These are phyloP conservation scores for Raja brachyura DNA, from an alignment of 2,113 vertebrate species.

Conservation along the genomic window DNA sequence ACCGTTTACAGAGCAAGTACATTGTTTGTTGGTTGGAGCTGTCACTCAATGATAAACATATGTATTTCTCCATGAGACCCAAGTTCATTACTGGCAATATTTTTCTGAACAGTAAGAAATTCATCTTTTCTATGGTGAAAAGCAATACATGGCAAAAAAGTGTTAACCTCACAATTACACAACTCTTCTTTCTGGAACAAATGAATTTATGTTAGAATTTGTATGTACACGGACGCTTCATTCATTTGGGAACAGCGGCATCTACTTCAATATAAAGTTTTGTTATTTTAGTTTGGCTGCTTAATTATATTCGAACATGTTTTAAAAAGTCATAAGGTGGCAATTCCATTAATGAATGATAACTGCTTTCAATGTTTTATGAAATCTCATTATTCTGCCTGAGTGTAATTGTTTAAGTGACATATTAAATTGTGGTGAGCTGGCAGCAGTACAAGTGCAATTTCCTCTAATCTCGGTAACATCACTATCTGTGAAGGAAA, in stretches of 20 bases:
- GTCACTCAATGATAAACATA: neutral
- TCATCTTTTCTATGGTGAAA: neutral
- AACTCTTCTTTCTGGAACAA: neutral
- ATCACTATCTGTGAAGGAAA: neutral
- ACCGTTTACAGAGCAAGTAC: neutral
- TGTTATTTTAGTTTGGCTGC: neutral
- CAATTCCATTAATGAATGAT: neutral
- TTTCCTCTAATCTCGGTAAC: neutral
- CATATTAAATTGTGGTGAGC: slow-evolving; percentile 7
- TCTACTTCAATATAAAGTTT: neutral
- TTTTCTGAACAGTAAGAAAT: neutral
- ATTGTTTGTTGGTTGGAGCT: neutral
- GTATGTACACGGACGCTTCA: neutral
- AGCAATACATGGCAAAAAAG: neutral
- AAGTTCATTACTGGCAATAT: neutral
- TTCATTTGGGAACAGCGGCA: neutral
- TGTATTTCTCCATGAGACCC: neutral
- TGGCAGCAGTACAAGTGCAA: neutral
- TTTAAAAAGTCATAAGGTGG: neutral
- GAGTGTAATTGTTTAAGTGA: neutral
- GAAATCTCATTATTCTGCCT: neutral
- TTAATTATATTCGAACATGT: neutral
- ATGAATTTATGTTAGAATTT: neutral
- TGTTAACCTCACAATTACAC: no score
- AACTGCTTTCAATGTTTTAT: neutral